Evolutionary conservation across 2,888 invertebrate species (phyloP).

Genomic region (Apamea monoglypha): DNA sequence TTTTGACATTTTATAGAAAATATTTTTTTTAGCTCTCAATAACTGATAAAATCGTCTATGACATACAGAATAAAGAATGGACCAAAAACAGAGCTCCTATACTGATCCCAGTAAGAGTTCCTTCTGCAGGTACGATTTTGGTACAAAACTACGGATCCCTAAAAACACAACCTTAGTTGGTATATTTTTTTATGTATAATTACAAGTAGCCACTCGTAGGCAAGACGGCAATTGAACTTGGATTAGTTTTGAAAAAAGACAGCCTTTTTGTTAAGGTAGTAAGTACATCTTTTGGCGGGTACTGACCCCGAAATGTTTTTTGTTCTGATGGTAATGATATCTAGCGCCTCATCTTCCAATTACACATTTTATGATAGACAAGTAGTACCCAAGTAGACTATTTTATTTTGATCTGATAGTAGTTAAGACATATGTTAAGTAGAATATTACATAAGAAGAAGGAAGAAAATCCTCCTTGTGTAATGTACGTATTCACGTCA

Average conservation of each 20-base stretch:
- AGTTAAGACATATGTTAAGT: not conserved
- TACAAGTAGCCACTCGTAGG: not conserved
- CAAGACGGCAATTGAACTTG: not conserved
- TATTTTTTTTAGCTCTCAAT: not conserved
- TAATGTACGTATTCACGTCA: slow-evolving; percentile 31
- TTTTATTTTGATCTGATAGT: slow-evolving; percentile 6
- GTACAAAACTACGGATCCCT: not conserved
- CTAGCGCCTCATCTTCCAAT: not conserved
- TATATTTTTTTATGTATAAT: not conserved
- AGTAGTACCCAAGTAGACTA: not conserved
- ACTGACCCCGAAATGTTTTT: slow-evolving; percentile 27
- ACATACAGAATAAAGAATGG: not conserved
- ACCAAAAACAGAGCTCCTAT: no score
- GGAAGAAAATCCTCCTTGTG: slow-evolving; percentile 44
- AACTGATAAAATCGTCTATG: not conserved
- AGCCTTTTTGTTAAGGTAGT: not conserved
- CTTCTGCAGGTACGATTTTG: not conserved
- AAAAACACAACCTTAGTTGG: not conserved
- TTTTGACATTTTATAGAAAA: not conserved
- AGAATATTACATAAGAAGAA: slow-evolving; percentile 26
- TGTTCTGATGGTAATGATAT: not conserved
- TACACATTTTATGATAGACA: not conserved
- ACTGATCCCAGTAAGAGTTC: not conserved
- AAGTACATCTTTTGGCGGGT: slow-evolving; percentile 13
- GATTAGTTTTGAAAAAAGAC: slow-evolving; percentile 19